Conservation (phyloP, 1,140 invertebrate species). For the Drosophila ogumai region DNA sequence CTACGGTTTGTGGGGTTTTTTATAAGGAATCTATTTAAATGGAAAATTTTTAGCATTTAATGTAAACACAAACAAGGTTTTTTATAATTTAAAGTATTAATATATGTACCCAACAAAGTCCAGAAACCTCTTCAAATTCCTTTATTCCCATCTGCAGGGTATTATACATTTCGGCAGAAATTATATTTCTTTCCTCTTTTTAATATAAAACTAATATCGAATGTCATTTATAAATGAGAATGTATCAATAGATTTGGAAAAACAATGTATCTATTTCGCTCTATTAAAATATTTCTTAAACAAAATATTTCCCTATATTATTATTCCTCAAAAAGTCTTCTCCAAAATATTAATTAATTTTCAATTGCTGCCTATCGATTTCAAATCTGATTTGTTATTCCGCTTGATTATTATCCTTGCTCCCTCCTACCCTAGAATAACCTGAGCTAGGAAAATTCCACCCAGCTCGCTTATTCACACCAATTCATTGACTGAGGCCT, state of each 20-base stretch:
- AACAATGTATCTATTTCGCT: background rate
- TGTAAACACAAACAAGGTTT: background rate
- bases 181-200: background rate
- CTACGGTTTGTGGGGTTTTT: background rate
- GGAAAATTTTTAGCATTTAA: background rate
- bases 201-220: background rate
- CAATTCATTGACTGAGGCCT: constrained; percentile 11
- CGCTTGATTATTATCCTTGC: constrained; percentile 6
- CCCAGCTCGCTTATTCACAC: constrained; percentile 1
- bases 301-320: background rate
- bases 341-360: background rate
- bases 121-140: too few relatives aligned
- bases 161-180: too few relatives aligned
- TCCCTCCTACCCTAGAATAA: background rate
- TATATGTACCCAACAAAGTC: background rate
- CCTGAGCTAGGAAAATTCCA: background rate
- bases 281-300: too few relatives aligned
- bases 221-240: too few relatives aligned
- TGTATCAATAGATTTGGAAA: too few relatives aligned
- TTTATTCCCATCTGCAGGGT: too few relatives aligned
- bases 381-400: constrained; percentile 12
- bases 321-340: background rate
- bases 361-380: background rate
- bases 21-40: background rate
- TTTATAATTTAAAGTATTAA: background rate